A percentile compares a stretch with the other conserved stretches of the same genome.
These are phyloP conservation scores for Frankliniella intonsa DNA, from an alignment of 2,888 invertebrate species.

Conservation along the genomic window DNA sequence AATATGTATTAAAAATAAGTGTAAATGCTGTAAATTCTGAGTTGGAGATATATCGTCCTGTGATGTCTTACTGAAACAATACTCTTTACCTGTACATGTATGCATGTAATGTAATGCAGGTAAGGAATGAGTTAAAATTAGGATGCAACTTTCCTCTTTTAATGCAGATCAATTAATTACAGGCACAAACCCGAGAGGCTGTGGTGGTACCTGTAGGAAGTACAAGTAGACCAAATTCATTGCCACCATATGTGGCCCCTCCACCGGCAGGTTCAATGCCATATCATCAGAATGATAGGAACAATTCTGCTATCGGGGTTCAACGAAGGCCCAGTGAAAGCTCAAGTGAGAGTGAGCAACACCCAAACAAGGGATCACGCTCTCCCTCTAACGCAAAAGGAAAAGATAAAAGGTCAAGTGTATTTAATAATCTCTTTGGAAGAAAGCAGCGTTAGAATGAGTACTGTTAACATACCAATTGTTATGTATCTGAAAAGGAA, in stretches of 20 bases:
- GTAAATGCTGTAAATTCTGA: too few species aligned
- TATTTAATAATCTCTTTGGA: conserved; percentile 41
- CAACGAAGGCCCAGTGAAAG: conserved; percentile 43
- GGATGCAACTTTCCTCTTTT: too few species aligned
- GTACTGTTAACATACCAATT: not conserved
- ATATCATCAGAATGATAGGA: not conserved
- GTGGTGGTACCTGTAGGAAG: conserved; percentile 36
- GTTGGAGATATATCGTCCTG: too few species aligned
- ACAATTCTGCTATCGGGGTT: conserved; percentile 32
- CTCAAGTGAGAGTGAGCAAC: conserved; percentile 45
- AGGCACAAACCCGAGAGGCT: conserved; percentile 35
- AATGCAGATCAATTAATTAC: conserved; percentile 21
- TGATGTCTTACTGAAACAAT: too few species aligned
- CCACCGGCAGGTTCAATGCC: conserved; percentile 43
- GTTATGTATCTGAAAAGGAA: not conserved
- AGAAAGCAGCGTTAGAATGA: conserved; percentile 38
- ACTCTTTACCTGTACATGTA: not conserved
- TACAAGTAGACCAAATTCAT: conserved; percentile 45
- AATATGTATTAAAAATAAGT: too few species aligned
- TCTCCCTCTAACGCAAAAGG: conserved; percentile 37
- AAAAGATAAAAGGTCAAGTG: conserved; percentile 43
- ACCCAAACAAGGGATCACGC: conserved; percentile 34
- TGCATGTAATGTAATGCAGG: not conserved
- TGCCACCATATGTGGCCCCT: conserved; percentile 49
- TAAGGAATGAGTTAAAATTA: too few species aligned